phyloP scores from a whole-genome alignment of 2,888 invertebrate species.

The Drosophila mercatorum region DNA sequence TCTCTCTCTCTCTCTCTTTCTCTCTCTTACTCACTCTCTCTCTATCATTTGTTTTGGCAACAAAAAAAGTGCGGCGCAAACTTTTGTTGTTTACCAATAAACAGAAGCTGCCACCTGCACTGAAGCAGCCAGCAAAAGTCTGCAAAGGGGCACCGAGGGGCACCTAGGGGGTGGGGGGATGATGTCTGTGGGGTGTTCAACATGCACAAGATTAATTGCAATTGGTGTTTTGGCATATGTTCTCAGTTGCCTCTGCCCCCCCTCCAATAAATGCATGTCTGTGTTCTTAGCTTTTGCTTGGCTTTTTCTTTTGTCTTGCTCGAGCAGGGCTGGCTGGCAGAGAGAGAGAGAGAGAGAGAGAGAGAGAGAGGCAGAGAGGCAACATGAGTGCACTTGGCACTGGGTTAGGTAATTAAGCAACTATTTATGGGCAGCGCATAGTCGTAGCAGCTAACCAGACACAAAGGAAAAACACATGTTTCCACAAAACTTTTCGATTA shows the following conservation, averaged over 20 bases:
- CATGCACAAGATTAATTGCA: conserved; percentile 81
- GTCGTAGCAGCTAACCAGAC: conserved; percentile 20
- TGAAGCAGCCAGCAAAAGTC: conserved; percentile 9
- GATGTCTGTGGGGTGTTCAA: conserved; percentile 25
- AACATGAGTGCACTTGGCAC: conserved; percentile 56
- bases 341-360: too few species aligned
- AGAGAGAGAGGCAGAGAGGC: not conserved
- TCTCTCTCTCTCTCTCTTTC: not conserved
- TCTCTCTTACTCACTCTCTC: not conserved
- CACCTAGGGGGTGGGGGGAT: too few species aligned
- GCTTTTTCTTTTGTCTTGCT: conserved; percentile 46
- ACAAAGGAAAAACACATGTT: conserved; percentile 63
- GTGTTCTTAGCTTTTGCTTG: conserved; percentile 32
- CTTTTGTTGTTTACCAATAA: conserved; percentile 69
- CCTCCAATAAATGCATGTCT: not conserved
- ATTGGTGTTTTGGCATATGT: conserved; percentile 82
- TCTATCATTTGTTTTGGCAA: conserved; percentile 1
- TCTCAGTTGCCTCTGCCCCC: conserved; percentile 32
- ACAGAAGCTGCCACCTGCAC: conserved; percentile 60
- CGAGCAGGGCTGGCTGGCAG: not conserved
- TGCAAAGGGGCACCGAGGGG: not conserved
- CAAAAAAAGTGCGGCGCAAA: conserved; percentile 51
- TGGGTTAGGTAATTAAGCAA: conserved; percentile 71
- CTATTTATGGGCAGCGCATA: conserved; percentile 61
- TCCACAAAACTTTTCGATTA: conserved; percentile 31